phyloP scores from a whole-genome alignment of 2,888 invertebrate species.

The Athalia circularis region DNA sequence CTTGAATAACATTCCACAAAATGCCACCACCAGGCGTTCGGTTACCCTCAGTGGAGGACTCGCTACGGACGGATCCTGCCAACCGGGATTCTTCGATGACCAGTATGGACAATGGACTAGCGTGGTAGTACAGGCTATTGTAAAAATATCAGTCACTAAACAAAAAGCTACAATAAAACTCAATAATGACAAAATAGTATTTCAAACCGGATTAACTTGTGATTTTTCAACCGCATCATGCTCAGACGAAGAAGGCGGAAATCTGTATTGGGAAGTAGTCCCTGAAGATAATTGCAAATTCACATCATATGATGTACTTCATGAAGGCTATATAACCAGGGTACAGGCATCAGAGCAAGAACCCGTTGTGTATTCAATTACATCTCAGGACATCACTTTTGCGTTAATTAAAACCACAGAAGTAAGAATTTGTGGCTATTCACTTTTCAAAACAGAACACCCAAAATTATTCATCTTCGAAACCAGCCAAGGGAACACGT shows the following conservation, averaged over 20 bases:
- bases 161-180: conserved; percentile 37
- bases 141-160: conserved; percentile 21
- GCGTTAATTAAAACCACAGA: conserved; percentile 43
- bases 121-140: conserved; percentile 41
- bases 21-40: neutral
- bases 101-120: conserved; percentile 45
- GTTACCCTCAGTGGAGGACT: neutral
- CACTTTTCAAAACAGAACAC: conserved; percentile 51
- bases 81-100: neutral
- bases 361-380: conserved; percentile 42
- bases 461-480: conserved; percentile 51
- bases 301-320: conserved; percentile 51
- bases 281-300: conserved; percentile 43
- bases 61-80: too few relatives aligned
- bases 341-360: neutral
- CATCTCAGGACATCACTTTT: conserved; percentile 47
- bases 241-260: conserved; percentile 48
- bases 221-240: conserved; percentile 32
- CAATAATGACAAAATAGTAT: conserved; percentile 3
- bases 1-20: neutral
- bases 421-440: conserved; percentile 45
- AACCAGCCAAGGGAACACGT: conserved; percentile 4
- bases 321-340: conserved; percentile 49
- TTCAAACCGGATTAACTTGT: conserved; percentile 29
- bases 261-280: conserved; percentile 46